phyloP scores from a whole-genome alignment of 2,797 vertebrate genomes.

The Adelosebastes latens region DNA sequence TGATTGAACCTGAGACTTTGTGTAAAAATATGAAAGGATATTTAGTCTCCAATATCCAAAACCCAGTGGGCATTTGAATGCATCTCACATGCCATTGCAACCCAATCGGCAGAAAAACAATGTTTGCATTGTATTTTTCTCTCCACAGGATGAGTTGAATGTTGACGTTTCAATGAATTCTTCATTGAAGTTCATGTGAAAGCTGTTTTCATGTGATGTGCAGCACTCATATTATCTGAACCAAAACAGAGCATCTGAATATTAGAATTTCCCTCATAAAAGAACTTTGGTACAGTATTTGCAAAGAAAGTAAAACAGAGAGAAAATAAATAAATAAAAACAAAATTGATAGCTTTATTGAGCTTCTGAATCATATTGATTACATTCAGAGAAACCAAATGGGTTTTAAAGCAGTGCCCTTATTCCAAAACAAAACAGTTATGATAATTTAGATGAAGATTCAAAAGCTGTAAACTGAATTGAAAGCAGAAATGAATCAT shows the following conservation, averaged over 20 bases:
- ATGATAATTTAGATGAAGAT: not conserved
- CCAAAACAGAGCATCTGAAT: not conserved
- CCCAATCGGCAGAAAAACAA: not conserved
- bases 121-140: not conserved
- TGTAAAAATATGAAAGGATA: not conserved
- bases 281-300: not conserved
- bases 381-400: not conserved
- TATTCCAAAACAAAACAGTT: not conserved
- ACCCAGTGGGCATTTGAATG: not conserved
- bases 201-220: no score
- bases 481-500: conserved; percentile 1
- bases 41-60: not conserved
- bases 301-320: not conserved
- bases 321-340: no score
- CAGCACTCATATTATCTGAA: no score
- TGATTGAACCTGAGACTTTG: conserved; percentile 19
- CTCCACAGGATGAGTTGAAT: fast-evolving
- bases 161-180: not conserved
- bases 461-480: not conserved
- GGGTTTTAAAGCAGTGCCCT: not conserved
- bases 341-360: not conserved
- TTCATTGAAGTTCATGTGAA: no score
- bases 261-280: not conserved
- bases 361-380: not conserved
- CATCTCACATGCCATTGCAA: not conserved